phyloP scores from a whole-genome alignment of 2,113 vertebrate species.

The Furnarius figulus region DNA sequence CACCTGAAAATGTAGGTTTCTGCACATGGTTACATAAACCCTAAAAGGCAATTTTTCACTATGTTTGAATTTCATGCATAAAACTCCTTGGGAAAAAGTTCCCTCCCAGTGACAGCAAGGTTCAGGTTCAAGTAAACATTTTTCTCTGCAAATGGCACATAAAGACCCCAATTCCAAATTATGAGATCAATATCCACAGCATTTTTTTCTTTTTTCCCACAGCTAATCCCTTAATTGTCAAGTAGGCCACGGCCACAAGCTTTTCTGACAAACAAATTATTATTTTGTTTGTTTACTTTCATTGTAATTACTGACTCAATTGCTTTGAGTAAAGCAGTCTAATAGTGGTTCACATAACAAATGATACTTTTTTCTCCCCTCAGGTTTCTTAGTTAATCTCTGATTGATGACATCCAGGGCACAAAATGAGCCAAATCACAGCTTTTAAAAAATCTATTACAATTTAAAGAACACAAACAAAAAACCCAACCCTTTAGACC shows the following conservation, averaged over 20 bases:
- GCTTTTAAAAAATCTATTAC: background rate
- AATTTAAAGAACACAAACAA: background rate
- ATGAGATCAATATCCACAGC: background rate
- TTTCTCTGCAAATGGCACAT: background rate
- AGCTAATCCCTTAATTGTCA: background rate
- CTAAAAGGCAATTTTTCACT: background rate
- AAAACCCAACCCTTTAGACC: background rate
- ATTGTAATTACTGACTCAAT: background rate
- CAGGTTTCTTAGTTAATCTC: background rate
- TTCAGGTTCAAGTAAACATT: conserved; percentile 11
- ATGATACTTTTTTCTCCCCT: background rate
- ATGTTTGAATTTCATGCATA: conserved; percentile 37
- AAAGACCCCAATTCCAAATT: background rate
- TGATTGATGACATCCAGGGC: background rate
- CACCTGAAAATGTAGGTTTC: conserved; percentile 21
- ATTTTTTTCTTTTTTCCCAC: background rate
- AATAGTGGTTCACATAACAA: background rate
- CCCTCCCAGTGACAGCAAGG: background rate
- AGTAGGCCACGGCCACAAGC: background rate
- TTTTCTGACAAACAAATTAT: background rate
- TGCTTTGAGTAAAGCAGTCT: background rate
- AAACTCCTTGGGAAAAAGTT: conserved; percentile 20
- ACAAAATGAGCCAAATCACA: background rate
- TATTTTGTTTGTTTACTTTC: background rate
- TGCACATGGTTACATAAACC: background rate